Conservation (phyloP, 37 sponge, comb jelly and placozoan genomes). For the Cliona cf. orientalis region DNA sequence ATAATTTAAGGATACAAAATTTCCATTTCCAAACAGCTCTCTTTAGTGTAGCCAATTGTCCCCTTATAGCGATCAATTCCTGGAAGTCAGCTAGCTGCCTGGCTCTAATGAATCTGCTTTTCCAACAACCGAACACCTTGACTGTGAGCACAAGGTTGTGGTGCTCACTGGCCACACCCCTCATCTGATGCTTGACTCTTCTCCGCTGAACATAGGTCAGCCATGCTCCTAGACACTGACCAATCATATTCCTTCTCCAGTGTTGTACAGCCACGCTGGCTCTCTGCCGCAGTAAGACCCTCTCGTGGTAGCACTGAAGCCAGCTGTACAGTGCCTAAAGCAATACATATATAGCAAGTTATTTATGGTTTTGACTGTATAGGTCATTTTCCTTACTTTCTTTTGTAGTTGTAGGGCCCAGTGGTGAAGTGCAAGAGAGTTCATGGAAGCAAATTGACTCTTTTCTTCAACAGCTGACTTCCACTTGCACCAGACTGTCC, state of each 20-base stretch:
- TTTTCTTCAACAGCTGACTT: neutral
- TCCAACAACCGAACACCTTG: constrained; percentile 24
- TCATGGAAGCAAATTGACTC: neutral
- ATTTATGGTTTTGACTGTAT: neutral
- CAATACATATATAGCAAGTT: neutral
- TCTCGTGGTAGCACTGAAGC: constrained; percentile 3
- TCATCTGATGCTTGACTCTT: constrained; percentile 13
- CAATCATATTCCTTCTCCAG: neutral
- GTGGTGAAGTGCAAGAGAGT: constrained; percentile 29
- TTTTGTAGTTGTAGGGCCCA: constrained; percentile 38
- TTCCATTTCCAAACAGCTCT: constrained; percentile 43
- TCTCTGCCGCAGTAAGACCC: neutral
- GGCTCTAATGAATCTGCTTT: neutral
- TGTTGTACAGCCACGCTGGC: neutral
- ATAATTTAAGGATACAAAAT: constrained; percentile 39
- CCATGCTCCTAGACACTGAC: constrained; percentile 20
- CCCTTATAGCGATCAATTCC: constrained; percentile 27
- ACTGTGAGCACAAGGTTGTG: neutral
- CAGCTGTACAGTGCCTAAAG: constrained; percentile 16
- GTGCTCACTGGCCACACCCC: constrained; percentile 27
- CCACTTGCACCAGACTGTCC: constrained; percentile 36
- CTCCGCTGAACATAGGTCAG: neutral
- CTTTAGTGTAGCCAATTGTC: constrained; percentile 14
- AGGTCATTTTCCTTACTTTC: constrained; percentile 11
- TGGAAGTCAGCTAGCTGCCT: constrained; percentile 41